Evolutionary conservation across 1,140 invertebrate genomes (phyloP).

Genomic region (Drosophila kikkawai): DNA sequence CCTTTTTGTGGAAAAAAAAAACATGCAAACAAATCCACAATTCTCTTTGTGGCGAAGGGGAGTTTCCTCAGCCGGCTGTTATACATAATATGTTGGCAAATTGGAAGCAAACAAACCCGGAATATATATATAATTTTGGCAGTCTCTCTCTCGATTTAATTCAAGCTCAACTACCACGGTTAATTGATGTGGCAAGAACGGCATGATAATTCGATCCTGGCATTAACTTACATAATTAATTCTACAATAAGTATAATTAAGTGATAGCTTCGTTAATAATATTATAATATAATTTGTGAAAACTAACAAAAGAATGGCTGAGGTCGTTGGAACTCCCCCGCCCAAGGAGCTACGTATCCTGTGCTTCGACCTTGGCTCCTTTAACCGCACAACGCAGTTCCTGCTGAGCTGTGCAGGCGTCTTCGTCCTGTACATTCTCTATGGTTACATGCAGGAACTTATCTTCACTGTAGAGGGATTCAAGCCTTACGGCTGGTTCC

Average conservation of each 20-base stretch:
- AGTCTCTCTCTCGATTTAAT: not conserved
- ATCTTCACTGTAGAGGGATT: constrained; percentile 96
- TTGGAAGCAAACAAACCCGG: not conserved
- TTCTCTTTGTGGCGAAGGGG: not conserved
- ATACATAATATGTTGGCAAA: not conserved
- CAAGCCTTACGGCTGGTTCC: constrained; percentile 96
- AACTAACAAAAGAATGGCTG: not conserved
- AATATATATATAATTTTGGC: not conserved
- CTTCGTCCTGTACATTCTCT: constrained; percentile 95
- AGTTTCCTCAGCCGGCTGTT: not conserved
- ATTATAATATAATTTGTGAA: not conserved
- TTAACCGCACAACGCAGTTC: constrained; percentile 90
- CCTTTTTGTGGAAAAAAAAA: no score
- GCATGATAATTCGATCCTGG: not conserved
- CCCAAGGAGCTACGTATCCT: constrained; percentile 87
- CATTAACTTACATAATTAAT: not conserved
- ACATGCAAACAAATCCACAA: not conserved
- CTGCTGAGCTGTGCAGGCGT: constrained; percentile 91
- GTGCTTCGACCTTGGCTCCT: constrained; percentile 90
- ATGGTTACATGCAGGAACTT: constrained; percentile 97
- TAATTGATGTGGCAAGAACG: not conserved
- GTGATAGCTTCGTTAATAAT: not conserved
- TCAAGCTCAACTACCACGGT: not conserved
- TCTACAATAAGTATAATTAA: not conserved
- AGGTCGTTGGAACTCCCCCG: not conserved